Base-by-base conservation (phyloP, 2,797 vertebrate species). In the Tinamus major region DNA sequence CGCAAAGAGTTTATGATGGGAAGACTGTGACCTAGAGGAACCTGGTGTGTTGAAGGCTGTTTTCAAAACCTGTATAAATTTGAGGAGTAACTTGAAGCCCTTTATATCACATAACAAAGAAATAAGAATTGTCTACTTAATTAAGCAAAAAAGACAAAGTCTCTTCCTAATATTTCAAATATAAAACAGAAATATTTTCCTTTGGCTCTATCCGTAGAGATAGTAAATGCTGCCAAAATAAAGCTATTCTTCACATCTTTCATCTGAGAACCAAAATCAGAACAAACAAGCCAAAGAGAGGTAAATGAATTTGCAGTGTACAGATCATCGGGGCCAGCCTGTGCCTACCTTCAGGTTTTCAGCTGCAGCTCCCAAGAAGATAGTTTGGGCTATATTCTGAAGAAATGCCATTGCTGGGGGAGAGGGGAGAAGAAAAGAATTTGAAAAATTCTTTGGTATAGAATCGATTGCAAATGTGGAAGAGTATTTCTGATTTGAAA, bases 1-100 rank as follows among this genome's bases (percentile, higher is more conserved):
- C 37, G 19, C 88, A 95, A 96, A 96, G 92, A 39, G 59, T 89
- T 85, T 39, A 90, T 68, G 53, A 77, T 88, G 92, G 81, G 85
- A 93, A 96, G 85, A 89, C 55, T 8, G 13, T 87, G 93, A 92
- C 71, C 79, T 68, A 80, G 44, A 94, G 81, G 46, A 82, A 92
- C 83, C 59, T 85, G 90, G 42, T 82, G 23, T 78, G 72, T 42
- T 85, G 63, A n/a, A 72, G 93, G 53, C 61, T 92, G 86, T 5
- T 92, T 90, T 82, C 42, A 63, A 87, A 94, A 53, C 31, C 64
- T 79, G 17, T n/a, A 71, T 53, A 77, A 75, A 64, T 64, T 20
- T 39, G 62, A 68, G 59, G 71, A 31, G 16, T 35, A 49, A 33
- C 33, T 53, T 80, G 21, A 85, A 95, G 49, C 5, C 42, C 55